phyloP scores from a whole-genome alignment of 2,797 vertebrate genomes.

The Aldrovandia affinis region DNA sequence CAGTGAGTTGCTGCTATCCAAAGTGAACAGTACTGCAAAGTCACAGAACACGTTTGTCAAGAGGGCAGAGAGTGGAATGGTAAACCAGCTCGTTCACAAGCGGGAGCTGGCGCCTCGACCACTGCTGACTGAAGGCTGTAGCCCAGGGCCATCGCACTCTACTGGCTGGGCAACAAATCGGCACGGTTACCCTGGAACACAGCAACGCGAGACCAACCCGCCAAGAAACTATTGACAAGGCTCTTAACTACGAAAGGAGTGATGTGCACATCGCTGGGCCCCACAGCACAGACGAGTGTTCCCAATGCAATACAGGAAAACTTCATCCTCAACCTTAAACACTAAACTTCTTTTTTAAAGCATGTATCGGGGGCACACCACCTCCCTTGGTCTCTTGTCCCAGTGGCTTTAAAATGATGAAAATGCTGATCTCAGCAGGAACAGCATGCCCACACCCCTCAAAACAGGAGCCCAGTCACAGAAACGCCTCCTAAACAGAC shows the following conservation, averaged over 20 bases:
- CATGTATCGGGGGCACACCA: no score
- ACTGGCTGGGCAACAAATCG: neutral
- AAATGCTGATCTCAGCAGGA: no score
- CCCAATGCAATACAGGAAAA: no score
- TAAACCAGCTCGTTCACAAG: neutral
- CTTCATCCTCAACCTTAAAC: no score
- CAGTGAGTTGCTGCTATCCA: no score
- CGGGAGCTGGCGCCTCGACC: neutral
- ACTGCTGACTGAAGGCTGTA: neutral
- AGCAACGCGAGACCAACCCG: neutral
- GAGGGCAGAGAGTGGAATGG: neutral
- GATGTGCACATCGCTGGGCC: neutral
- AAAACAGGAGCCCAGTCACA: no score
- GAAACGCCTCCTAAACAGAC: no score
- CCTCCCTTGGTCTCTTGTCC: no score
- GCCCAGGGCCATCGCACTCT: neutral
- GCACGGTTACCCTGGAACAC: neutral
- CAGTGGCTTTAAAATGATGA: no score
- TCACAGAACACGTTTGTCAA: neutral
- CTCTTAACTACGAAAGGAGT: neutral
- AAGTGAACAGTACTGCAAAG: neutral
- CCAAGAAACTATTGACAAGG: neutral
- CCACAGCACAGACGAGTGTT: no score
- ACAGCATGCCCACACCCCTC: no score
- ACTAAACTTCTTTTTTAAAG: no score